Percentiles rank a stretch among this genome's conserved stretches.
Conservation (phyloP, 2,797 vertebrate species). For the Sebastiscus tertius region DNA sequence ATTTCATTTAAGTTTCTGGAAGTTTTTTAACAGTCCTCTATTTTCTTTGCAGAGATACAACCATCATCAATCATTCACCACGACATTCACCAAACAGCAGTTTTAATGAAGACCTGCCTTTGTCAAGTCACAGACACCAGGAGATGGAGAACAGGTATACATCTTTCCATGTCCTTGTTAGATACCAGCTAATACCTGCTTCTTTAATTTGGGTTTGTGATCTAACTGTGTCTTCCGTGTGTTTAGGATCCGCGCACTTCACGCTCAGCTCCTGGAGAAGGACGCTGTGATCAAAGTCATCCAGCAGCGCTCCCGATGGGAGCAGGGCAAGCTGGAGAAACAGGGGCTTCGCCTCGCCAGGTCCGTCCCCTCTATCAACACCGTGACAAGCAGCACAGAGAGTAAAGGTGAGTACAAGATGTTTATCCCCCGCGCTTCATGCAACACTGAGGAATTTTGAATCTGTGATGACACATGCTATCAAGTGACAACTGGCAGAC, state of each 20-base stretch:
- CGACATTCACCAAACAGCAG: conserved; percentile 94
- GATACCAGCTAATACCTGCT: background rate
- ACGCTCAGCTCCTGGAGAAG: conserved; percentile 96
- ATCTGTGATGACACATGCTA: conserved; percentile 39
- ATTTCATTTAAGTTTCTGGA: background rate
- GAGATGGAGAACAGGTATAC: conserved; percentile 96
- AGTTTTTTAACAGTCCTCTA: background rate
- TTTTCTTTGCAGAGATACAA: conserved; percentile 86
- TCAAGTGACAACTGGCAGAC: conserved; percentile 72
- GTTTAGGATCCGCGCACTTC: conserved; percentile 90
- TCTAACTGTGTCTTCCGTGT: background rate
- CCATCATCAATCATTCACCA: conserved; percentile 95
- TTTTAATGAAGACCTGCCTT: conserved; percentile 91
- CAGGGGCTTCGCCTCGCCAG: conserved; percentile 89
- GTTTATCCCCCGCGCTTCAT: background rate
- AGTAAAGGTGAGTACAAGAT: conserved; percentile 81
- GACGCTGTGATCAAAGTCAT: conserved; percentile 95
- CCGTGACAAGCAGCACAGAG: conserved; percentile 39
- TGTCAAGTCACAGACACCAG: conserved; percentile 89
- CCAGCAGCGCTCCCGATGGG: conserved; percentile 90
- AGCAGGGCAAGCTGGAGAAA: conserved; percentile 85
- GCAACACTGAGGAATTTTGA: background rate
- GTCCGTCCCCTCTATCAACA: conserved; percentile 91
- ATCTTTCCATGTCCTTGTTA: background rate
- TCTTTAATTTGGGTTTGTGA: background rate